A percentile compares a stretch with the other conserved stretches of the same genome.
Conservation (phyloP, 2,113 vertebrate genomes). For the Nothocercus julius region DNA sequence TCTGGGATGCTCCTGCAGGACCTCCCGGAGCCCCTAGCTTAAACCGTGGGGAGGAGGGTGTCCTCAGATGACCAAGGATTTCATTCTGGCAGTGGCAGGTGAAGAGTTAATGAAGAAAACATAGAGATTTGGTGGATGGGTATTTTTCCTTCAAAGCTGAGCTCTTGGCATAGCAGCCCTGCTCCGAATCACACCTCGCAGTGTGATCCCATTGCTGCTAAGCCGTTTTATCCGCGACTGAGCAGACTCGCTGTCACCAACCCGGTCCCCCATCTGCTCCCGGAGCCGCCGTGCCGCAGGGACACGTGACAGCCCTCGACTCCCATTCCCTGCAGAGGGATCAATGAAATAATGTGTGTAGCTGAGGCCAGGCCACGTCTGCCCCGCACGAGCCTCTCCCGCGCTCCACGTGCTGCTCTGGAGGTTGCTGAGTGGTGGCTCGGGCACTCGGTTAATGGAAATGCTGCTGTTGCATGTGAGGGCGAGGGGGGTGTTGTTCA, state of each 20-base stretch:
- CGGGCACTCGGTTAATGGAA: background rate
- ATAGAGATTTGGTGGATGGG: background rate
- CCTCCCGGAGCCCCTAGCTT: rapidly evolving
- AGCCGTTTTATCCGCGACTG: conserved; percentile 50
- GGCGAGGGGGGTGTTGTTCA: background rate
- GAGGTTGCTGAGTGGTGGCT: background rate
- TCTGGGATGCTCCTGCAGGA: background rate
- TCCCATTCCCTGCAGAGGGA: background rate
- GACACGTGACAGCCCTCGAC: background rate
- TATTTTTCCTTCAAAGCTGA: conserved; percentile 13
- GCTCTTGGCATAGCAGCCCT: background rate
- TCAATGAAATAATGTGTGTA: background rate
- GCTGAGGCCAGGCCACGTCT: background rate
- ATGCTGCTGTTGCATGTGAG: background rate
- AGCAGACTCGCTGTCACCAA: conserved; percentile 67
- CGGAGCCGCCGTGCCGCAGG: background rate
- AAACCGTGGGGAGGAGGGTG: background rate
- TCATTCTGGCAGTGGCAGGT: background rate
- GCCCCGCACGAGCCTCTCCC: background rate
- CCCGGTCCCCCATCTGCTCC: conserved; percentile 53
- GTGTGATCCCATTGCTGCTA: conserved; percentile 65
- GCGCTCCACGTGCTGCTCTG: background rate
- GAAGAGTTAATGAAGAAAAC: background rate
- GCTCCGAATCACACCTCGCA: conserved; percentile 50
- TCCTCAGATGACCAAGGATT: background rate